Evolutionary conservation across 1,140 invertebrate genomes (phyloP).

Genomic region (Lineus longissimus): DNA sequence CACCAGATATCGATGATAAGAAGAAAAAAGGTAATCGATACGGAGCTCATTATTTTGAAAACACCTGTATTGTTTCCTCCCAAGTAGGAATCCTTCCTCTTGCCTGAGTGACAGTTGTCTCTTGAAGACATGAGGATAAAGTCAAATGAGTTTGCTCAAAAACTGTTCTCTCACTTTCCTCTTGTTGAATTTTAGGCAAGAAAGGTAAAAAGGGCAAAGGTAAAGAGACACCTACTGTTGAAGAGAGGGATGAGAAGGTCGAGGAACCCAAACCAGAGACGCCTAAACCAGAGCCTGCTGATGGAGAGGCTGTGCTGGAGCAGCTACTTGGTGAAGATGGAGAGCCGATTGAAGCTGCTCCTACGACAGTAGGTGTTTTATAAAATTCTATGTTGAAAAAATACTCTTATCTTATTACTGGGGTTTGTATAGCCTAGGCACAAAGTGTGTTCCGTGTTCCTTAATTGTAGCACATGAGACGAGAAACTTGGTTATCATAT

Average conservation of each 20-base stretch:
- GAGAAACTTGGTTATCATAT: too few species aligned
- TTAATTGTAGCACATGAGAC: too few species aligned
- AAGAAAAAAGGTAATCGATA: constrained; percentile 7
- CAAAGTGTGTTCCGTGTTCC: too few species aligned
- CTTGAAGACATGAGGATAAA: too few species aligned
- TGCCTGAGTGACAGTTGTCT: too few species aligned
- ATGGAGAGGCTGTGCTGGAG: constrained; percentile 20
- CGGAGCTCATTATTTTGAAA: neutral
- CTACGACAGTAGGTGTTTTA: constrained; percentile 33
- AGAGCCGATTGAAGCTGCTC: constrained; percentile 25
- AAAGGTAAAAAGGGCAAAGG: constrained; percentile 25
- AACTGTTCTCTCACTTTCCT: neutral
- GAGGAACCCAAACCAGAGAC: neutral
- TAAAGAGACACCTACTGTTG: constrained; percentile 25
- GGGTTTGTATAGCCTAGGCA: too few species aligned
- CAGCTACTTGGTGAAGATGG: constrained; percentile 25
- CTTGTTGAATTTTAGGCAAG: constrained; percentile 15
- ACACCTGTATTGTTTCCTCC: neutral
- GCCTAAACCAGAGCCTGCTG: constrained; percentile 16
- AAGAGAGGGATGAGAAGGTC: constrained; percentile 16
- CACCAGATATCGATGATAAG: neutral
- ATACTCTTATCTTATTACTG: neutral
- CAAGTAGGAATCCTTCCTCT: neutral
- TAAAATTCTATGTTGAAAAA: neutral
- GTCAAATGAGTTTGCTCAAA: too few species aligned